Evolutionary conservation across 2,797 vertebrate genomes (phyloP).

Genomic region (Rhabdomys pumilio): DNA sequence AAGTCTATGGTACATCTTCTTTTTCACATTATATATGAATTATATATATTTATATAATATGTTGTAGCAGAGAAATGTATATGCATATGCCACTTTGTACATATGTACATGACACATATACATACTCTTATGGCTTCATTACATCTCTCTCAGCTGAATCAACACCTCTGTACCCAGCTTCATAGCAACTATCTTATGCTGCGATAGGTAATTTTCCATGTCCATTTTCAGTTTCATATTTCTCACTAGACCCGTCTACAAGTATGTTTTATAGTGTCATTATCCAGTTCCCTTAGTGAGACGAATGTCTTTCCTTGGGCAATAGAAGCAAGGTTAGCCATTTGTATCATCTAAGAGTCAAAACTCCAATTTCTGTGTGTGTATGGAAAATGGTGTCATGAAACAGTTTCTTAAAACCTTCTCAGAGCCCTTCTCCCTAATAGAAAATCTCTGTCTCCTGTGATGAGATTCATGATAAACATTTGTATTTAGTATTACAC

Average conservation of each 20-base stretch:
- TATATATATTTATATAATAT: not conserved
- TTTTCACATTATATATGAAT: not conserved
- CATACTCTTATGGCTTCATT: not conserved
- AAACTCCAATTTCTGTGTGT: not conserved
- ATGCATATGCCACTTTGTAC: not conserved
- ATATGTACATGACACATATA: too few species aligned
- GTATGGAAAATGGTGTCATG: not conserved
- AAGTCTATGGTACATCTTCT: not conserved
- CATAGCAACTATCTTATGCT: conserved; percentile 45
- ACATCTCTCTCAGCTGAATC: not conserved
- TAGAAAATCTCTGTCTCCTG: not conserved
- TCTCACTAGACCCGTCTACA: conserved; percentile 33
- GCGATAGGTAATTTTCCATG: conserved; percentile 63
- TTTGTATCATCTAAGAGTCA: conserved; percentile 70
- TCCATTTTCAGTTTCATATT: conserved; percentile 67
- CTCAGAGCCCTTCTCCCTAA: not conserved
- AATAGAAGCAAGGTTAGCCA: conserved; percentile 65
- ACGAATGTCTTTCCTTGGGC: conserved; percentile 67
- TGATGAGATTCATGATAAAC: not conserved
- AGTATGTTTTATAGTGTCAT: conserved; percentile 65
- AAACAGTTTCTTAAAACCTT: not conserved
- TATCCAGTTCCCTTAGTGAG: conserved; percentile 64
- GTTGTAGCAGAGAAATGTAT: not conserved
- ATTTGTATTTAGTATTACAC: conserved; percentile 20
- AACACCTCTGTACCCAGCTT: conserved; percentile 31